Conservation (phyloP, 2,888 invertebrate species). For the Creontiades dilutus region DNA sequence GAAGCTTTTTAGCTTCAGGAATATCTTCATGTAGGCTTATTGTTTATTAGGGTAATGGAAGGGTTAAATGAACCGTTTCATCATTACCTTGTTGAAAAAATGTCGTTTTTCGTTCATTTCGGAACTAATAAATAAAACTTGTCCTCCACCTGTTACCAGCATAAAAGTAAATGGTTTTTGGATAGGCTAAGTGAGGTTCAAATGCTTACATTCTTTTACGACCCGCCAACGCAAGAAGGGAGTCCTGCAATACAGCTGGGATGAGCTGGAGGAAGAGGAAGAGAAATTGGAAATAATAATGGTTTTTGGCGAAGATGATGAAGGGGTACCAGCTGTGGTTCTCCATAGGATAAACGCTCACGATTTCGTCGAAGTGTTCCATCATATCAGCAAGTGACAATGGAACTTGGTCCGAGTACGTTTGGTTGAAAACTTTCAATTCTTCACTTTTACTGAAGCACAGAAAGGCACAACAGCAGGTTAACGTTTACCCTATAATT, state of each 20-base stretch:
- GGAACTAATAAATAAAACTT: too few relatives aligned
- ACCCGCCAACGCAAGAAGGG: slow-evolving; percentile 55
- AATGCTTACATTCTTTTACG: slow-evolving; percentile 68
- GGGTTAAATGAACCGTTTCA: too few relatives aligned
- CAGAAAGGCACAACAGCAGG: too few relatives aligned
- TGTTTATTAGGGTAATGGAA: too few relatives aligned
- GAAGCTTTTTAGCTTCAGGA: too few relatives aligned
- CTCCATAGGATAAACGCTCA: slow-evolving; percentile 44
- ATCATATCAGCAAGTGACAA: slow-evolving; percentile 34
- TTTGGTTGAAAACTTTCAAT: slow-evolving; percentile 58
- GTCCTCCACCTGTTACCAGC: too few relatives aligned
- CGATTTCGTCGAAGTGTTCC: slow-evolving; percentile 40
- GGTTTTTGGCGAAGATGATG: slow-evolving; percentile 63
- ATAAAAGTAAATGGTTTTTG: not conserved
- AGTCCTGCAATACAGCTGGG: slow-evolving; percentile 67
- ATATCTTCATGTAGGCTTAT: too few relatives aligned
- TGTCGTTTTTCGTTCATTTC: too few relatives aligned
- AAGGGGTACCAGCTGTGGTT: slow-evolving; percentile 73
- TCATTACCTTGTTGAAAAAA: too few relatives aligned
- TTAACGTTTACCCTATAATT: too few relatives aligned
- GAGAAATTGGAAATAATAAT: slow-evolving; percentile 51
- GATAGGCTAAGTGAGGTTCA: not conserved
- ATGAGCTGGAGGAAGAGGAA: slow-evolving; percentile 71
- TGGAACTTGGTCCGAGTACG: slow-evolving; percentile 33
- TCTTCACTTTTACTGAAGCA: slow-evolving; percentile 47